A percentile compares a stretch with the other conserved stretches of the same genome.
phyloP scores from a whole-genome alignment of 2,888 invertebrate genomes.

The Punctoribates punctum region DNA sequence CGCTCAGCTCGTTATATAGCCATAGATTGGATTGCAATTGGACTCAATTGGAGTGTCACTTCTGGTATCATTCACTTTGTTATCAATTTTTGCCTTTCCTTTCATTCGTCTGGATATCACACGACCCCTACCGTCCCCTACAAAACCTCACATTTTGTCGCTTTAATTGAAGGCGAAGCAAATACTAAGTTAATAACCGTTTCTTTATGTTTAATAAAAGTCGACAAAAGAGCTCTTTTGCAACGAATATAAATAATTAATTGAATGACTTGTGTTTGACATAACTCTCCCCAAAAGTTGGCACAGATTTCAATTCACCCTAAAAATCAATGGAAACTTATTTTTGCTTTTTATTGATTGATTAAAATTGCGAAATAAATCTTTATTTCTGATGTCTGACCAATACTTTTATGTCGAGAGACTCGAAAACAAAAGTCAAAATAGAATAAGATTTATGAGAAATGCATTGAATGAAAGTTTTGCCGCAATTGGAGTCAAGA shows the following conservation, averaged over 20 bases:
- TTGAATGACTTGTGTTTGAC: neutral
- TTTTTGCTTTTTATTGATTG: conserved; percentile 9
- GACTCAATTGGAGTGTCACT: conserved; percentile 15
- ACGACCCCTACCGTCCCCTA: no score
- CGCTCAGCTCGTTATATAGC: conserved; percentile 16
- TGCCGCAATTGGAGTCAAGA: neutral
- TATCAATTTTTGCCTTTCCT: neutral
- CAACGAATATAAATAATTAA: neutral
- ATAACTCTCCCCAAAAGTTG: neutral
- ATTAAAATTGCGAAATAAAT: neutral
- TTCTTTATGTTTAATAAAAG: conserved; percentile 14
- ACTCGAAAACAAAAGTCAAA: neutral
- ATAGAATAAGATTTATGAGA: neutral
- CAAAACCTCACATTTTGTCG: neutral
- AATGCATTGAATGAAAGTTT: conserved; percentile 18
- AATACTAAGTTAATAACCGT: neutral
- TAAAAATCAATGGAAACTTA: conserved; percentile 23
- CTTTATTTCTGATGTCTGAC: neutral
- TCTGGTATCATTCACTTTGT: conserved; percentile 2
- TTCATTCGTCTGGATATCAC: neutral
- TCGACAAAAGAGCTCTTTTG: neutral
- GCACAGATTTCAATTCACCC: neutral
- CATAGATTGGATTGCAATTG: neutral
- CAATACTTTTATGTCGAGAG: neutral
- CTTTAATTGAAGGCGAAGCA: neutral